Evolutionary conservation across 2,113 vertebrate genomes (phyloP), one percentile per base, ranked within the genome.

Genomic region (Sorex araneus): DNA sequence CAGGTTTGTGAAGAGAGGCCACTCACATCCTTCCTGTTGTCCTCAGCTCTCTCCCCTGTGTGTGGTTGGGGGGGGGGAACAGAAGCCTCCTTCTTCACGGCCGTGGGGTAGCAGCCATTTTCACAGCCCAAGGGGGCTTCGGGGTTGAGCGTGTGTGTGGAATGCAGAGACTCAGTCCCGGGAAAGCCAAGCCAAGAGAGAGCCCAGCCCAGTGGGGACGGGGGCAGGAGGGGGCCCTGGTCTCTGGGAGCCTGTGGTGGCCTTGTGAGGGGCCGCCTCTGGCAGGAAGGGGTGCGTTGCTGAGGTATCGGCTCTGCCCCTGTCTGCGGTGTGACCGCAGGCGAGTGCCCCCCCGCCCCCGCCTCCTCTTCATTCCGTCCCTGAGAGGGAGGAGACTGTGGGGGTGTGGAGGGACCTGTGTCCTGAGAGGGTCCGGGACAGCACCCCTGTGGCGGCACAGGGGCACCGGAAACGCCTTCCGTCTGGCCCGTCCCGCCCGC

Each of bases 311-410:
- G 1, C 25, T 23, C 43, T 87, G 60, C 54, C 36, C 4, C 69
- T 60, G 66, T 84, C 40, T 76, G 27, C 78, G 70, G 16, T 85
- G 91, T 74, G 70, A 81, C 60, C 86, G 80, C 90, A 67, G 43
- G 50, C 3, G 47, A 83, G 40, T 23, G 30, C 70, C 71, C 6
- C 43, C 64, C 57, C 9, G 40, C 6, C 43, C 64, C 57, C 9
- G 40, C 75, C 34, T 74, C n/a, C 71, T 71, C 19, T 3, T 13
- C 3, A 13, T 16, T 69, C 67, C 66, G 11, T 79, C 60, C 28
- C 10, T 54, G 32, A 74, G 25, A 34, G 25, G 63, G 57, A 54
- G 54, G 54, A 54, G 54, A 54, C 54, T 54, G 54, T 54, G 54
- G 8, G 54, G 8, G 54, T 40, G 40, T 40, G 40, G 47, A 2